Evolutionary conservation across 37 sponge, comb jelly and placozoan species (phyloP), one percentile per base, ranked within the genome.

Genomic region (Mnemiopsis leidyi): DNA sequence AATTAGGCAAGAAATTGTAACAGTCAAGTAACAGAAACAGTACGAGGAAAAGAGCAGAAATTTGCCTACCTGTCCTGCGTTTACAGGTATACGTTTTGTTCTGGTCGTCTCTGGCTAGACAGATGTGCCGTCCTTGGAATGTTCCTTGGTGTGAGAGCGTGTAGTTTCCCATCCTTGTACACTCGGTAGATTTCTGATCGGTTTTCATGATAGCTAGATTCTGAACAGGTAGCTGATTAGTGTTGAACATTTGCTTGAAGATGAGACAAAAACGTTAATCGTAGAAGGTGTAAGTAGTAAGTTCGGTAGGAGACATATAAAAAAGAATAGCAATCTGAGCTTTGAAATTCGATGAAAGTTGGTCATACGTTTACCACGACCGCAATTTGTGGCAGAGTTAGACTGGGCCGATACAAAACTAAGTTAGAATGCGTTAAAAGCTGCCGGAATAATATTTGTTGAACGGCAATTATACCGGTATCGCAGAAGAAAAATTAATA

Each of bases 81-180:
- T 71, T 71, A 71, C 75, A 71, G 3, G 75, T 71, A 28, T 71
- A 71, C 3, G 75, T 71, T 71, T 71, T 71, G 75, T 18, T 71
- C 30, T 71, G 75, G 20, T 71, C 75, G 75, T 71, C 75, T 28
- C 75, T 71, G 30, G 75, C 75, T 29, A 71, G 30, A 71, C 75
- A 71, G 75, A 71, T 71, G n/a, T 71, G 75, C 20, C 75, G 75
- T 71, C 75, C 75, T 71, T 71, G 75, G 75, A 71, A 71, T 5
- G 75, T 29, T 5, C 75, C 75, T 18, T 71, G 75, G n/a, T 71
- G 75, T 29, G 75, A 71, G 21, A 71, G 75, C 25, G 30, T 71
- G 75, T 71, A 71, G 30, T 28, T 71, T 71, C 75, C 75, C 30
- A 71, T 29, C n/a, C 75, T 71, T 5, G 75, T 71, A 71, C 75